Evolutionary conservation across 2,113 vertebrate species (phyloP), one percentile per base, ranked within the genome.

Genomic region (Clupea harengus): DNA sequence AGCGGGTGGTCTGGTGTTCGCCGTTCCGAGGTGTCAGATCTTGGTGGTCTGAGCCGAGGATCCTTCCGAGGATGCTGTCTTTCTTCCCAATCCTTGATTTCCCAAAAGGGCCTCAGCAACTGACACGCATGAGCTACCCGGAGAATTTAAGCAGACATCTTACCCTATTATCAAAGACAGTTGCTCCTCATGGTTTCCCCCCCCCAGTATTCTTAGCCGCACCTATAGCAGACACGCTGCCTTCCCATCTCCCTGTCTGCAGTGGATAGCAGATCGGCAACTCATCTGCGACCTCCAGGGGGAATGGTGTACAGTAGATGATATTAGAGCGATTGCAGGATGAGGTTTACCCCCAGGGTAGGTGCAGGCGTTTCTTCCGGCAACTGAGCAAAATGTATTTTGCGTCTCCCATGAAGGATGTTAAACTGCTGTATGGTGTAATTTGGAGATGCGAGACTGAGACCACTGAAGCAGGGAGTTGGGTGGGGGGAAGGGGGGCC

Each of bases 1-100:
- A 89, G 91, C 91, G 92, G 90, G 90, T 91, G 91, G 88, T 93
- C 92, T 81, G 88, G 89, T 89, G 44, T 89, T 88, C 84, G 90
- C 88, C 85, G 88, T 89, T 93, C 93, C 88, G 90, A 90, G 90
- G 93, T 93, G 92, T 93, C 93, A 93, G 89, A 92, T 94, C 89
- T 89, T 88, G 84, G 85, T 72, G 89, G 87, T 91, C 88, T 88
- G 89, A 92, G 88, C 90, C 67, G 81, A 82, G 85, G 89, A 88
- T 88, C 82, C 89, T 93, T 90, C 89, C 89, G 82, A 90, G 91
- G 89, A 93, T 90, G 83, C 91, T 92, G 90, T 89, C 89, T 89
- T 28, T 88, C 88, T 93, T 92, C 89, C 89, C 49, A 6, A 87
- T 86, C 89, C 82, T 87, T 93, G 92, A 95, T 94, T 95, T 95